Evolutionary conservation across 2,888 invertebrate genomes (phyloP).

Genomic region (Hydroisotoma schaefferi): DNA sequence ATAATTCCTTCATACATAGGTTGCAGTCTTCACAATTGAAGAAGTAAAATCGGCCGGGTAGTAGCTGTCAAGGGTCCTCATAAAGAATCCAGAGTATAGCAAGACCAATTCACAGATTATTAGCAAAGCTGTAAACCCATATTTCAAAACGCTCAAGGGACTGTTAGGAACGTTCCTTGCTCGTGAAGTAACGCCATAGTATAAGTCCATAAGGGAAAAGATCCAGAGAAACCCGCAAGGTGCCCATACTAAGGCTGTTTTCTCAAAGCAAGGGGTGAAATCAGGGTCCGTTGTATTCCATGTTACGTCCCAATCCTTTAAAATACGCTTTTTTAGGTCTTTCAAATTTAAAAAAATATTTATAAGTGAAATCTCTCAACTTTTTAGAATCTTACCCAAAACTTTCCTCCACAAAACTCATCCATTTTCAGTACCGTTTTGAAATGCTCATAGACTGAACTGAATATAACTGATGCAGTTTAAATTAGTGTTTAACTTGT

Average conservation of each 20-base stretch:
- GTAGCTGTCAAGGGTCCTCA: neutral
- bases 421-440: no score
- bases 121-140: constrained; percentile 20
- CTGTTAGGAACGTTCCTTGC: constrained; percentile 47
- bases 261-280: constrained; percentile 86
- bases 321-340: no score
- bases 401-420: no score
- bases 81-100: constrained; percentile 16
- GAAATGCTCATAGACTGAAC: no score
- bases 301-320: constrained; percentile 70
- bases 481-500: no score
- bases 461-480: no score
- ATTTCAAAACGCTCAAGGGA: constrained; percentile 46
- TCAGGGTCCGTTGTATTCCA: constrained; percentile 79
- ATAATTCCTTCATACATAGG: constrained; percentile 31
- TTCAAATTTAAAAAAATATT: no score
- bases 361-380: no score
- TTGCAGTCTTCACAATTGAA: constrained; percentile 25
- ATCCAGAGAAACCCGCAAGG: constrained; percentile 82
- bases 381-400: no score
- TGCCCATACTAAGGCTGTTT: constrained; percentile 82
- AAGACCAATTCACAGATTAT: constrained; percentile 24
- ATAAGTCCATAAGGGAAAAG: constrained; percentile 67
- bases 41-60: constrained; percentile 27
- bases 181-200: constrained; percentile 68